Conservation (phyloP, 2,113 vertebrate species). For the Vulpes ferrilata region DNA sequence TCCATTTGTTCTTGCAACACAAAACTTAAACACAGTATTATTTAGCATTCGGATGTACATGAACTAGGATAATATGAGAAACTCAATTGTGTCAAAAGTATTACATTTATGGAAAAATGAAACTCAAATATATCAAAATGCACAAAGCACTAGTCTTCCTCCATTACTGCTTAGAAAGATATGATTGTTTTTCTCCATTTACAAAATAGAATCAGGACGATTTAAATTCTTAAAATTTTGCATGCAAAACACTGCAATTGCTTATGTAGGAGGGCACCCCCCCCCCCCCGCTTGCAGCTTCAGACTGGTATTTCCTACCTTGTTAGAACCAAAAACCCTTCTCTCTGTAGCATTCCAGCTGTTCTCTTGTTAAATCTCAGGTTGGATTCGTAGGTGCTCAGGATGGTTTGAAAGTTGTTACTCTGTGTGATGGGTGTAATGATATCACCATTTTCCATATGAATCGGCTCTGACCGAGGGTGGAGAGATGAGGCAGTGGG, state of each 20-base stretch:
- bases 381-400: too few species aligned
- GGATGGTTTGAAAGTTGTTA: too few species aligned
- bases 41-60: constrained; percentile 89
- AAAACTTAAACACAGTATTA: constrained; percentile 90
- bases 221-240: constrained; percentile 84
- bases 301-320: too few species aligned
- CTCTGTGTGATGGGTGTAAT: too few species aligned
- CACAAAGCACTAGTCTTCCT: constrained; percentile 88
- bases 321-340: too few species aligned
- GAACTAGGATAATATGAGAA: constrained; percentile 87
- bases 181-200: constrained; percentile 89
- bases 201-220: constrained; percentile 89
- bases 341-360: too few species aligned
- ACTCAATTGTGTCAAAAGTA: constrained; percentile 87
- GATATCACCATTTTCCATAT: too few species aligned
- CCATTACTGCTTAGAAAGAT: constrained; percentile 89
- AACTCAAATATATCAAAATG: constrained; percentile 90
- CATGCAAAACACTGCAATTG: constrained; percentile 90
- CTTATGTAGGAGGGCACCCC: constrained; percentile 86
- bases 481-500: too few species aligned
- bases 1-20: constrained; percentile 92
- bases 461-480: too few species aligned
- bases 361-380: too few species aligned
- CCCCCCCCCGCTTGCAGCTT: too few species aligned
- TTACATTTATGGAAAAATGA: constrained; percentile 86